These are phyloP conservation scores for Hipposideros armiger DNA, from an alignment of 2,113 vertebrate species.

Conservation along the genomic window DNA sequence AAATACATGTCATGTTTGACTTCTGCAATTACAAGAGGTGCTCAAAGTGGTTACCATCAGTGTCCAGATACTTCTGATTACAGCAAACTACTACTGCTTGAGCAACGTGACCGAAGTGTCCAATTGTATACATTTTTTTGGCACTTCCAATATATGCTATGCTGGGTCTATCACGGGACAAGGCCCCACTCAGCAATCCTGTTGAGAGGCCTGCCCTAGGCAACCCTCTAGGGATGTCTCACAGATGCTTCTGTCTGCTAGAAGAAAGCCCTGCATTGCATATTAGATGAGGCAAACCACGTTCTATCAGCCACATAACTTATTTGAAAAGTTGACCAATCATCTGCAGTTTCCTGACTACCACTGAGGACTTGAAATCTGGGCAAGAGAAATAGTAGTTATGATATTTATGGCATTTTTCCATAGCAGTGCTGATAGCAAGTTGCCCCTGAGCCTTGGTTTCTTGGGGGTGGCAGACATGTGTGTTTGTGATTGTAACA, in stretches of 20 bases:
- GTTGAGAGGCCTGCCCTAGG: not conserved
- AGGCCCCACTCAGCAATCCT: not conserved
- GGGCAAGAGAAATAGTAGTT: not conserved
- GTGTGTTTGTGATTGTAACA: conserved; percentile 27
- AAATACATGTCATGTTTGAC: no score
- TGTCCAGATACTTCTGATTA: no score
- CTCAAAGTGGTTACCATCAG: no score
- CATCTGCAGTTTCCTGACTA: conserved; percentile 46
- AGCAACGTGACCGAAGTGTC: no score
- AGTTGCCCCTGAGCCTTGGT: not conserved
- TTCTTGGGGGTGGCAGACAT: not conserved
- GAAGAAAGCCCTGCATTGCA: not conserved
- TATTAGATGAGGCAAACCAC: not conserved
- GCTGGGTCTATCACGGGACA: not conserved
- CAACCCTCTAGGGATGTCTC: not conserved
- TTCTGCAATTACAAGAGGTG: no score
- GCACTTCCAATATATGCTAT: not conserved
- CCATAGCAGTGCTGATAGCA: not conserved
- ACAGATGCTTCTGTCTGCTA: not conserved
- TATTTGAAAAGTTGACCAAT: not conserved
- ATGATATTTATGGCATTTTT: not conserved
- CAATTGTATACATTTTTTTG: no score
- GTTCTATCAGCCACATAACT: not conserved
- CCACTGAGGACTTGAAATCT: not conserved
- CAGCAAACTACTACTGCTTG: no score